Base-by-base conservation (phyloP, 2,888 invertebrate genomes). In the Andrena fulva region DNA sequence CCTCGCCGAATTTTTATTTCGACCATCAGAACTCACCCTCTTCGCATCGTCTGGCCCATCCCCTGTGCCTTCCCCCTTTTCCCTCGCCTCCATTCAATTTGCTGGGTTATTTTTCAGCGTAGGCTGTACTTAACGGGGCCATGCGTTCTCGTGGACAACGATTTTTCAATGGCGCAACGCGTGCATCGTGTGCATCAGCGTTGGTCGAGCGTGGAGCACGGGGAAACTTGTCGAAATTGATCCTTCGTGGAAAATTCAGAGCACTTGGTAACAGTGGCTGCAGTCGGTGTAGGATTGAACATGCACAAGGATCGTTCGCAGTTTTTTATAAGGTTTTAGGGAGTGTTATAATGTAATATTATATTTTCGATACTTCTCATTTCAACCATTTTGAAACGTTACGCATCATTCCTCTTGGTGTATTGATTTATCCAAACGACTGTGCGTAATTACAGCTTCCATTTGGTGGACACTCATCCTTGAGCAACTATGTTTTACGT, bases 41-140 rank as follows among this genome's bases (percentile, higher is more conserved):
- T 71, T 71, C 60, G 16, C 77, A 70, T 83, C 86, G 82, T 83
- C 79, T 69, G 82, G 60, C 62, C 24, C n/a, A 35, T 35, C 35
- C 63, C 59, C 68, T 35, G 59, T 50, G 83, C 68, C 20, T 66
- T 76, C 10, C 35, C 75, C 77, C 64, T 70, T 56, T 56, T 20
- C 66, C 75, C 62, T 77, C 77, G 83, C 85, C 88, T 87, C 84
- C 85, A 88, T 88, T 88, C 88, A 88, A 88, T 88, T 88, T 88
- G 80, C 82, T 77, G 60, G 87, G 88, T 84, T 87, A 88, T 88
- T 88, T 88, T 88, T 88, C 87, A 88, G 60, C 77, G 62, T 33
- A 63, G 78, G 59, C 84, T 80, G 82, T 88, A 85, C 84, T 87
- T 88, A 88, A 88, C 85, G 72, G 71, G 68, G 73, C 64, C 71